Conservation (phyloP, 2,113 vertebrate species). For the Oostethus manadensis region DNA sequence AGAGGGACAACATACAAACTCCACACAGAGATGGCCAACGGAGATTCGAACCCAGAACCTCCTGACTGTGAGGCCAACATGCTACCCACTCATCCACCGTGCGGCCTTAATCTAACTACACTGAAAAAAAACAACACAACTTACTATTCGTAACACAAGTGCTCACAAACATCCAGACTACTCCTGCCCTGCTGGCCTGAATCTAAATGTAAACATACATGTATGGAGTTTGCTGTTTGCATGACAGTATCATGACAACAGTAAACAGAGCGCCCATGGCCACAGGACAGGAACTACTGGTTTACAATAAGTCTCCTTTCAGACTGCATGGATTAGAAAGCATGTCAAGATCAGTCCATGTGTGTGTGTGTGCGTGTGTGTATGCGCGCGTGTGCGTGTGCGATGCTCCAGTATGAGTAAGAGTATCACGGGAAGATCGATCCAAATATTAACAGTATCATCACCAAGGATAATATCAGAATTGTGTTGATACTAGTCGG, state of each 20-base stretch:
- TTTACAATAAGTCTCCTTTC: constrained; percentile 15
- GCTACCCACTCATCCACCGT: too few relatives aligned
- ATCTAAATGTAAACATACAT: neutral
- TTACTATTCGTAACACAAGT: neutral
- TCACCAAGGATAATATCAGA: too few relatives aligned
- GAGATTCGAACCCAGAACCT: too few relatives aligned
- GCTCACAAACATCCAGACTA: neutral
- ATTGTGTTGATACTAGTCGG: too few relatives aligned
- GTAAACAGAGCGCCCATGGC: neutral
- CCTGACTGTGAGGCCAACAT: too few relatives aligned
- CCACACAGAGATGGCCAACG: too few relatives aligned
- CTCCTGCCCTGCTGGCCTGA: neutral
- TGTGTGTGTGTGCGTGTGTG: constrained; percentile 13
- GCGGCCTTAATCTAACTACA: neutral
- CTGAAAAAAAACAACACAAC: neutral
- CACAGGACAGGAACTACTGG: constrained; percentile 32
- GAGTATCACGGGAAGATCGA: constrained; percentile 28
- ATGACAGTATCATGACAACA: neutral
- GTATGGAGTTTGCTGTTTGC: neutral
- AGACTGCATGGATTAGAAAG: constrained; percentile 41
- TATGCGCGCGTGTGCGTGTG: too few relatives aligned
- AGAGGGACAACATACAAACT: too few relatives aligned
- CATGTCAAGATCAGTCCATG: constrained; percentile 47
- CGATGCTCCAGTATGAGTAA: constrained; percentile 38
- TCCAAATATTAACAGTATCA: too few relatives aligned